Evolutionary conservation across 2,888 invertebrate genomes (phyloP).

Genomic region (Gisinianus flammeolus): DNA sequence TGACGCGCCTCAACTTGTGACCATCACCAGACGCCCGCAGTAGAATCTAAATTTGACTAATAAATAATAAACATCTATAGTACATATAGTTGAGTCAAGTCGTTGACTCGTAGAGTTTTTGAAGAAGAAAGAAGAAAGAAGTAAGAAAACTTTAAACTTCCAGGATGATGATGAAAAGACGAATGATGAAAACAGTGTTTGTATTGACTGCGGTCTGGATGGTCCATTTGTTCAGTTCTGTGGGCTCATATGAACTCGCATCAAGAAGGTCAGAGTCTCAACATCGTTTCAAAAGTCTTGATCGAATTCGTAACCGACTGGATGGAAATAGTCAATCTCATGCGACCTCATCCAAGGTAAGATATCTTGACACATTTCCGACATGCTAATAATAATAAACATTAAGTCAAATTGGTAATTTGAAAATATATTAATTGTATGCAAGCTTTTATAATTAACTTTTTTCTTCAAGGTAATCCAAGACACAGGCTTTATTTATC

Average conservation of each 20-base stretch:
- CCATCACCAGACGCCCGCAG: neutral
- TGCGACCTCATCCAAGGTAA: constrained; percentile 20
- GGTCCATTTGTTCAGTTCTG: constrained; percentile 11
- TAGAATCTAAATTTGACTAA: neutral
- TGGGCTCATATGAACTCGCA: constrained; percentile 29
- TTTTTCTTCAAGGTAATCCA: no score
- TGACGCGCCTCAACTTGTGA: neutral
- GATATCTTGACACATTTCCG: no score
- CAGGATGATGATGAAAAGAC: neutral
- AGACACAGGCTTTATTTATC: no score
- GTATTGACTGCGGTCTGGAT: constrained; percentile 10
- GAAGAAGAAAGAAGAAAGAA: neutral
- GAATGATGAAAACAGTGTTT: neutral
- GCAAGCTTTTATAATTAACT: no score
- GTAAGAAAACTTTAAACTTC: neutral
- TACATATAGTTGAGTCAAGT: neutral
- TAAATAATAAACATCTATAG: constrained; percentile 9
- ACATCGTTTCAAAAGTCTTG: constrained; percentile 54
- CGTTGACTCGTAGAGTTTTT: neutral
- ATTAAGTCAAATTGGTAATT: no score
- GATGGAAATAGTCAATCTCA: constrained; percentile 41
- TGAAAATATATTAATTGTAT: no score
- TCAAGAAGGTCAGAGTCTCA: constrained; percentile 32
- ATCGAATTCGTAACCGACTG: constrained; percentile 54
- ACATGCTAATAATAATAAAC: no score